Conservation (phyloP, 1,140 invertebrate species). For the Hormaphis cornu region DNA sequence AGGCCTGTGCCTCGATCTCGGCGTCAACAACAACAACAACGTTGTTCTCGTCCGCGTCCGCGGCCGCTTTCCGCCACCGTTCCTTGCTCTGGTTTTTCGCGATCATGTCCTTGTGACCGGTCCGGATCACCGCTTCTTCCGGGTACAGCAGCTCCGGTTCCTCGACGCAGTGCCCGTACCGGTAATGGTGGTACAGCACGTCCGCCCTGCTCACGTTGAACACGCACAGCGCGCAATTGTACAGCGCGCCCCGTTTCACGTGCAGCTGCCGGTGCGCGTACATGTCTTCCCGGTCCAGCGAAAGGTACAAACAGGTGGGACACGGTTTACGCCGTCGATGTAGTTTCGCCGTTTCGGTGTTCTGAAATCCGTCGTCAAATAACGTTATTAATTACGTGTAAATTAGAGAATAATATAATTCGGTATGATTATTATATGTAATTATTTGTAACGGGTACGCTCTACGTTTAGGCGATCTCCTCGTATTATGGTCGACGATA, state of each 20-base stretch:
- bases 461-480: no score
- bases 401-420: no score
- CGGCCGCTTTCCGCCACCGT: not conserved
- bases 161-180: not conserved
- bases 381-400: no score
- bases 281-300: not conserved
- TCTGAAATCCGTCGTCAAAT: no score
- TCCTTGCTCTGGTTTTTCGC: not conserved
- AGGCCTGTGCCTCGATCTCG: no score
- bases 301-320: not conserved
- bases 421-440: no score
- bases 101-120: not conserved
- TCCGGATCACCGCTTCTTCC: not conserved
- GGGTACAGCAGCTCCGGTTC: not conserved
- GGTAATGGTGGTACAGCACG: constrained; percentile 62
- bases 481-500: no score
- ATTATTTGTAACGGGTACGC: no score
- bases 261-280: constrained; percentile 67
- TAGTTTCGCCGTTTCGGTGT: no score
- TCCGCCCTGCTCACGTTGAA: constrained; percentile 74
- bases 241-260: constrained; percentile 57
- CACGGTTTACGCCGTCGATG: no score
- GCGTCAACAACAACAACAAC: no score
- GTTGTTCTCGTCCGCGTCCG: constrained; percentile 36
- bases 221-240: constrained; percentile 68